phyloP scores from a whole-genome alignment of 2,113 vertebrate genomes.

The Bucco capensis region DNA sequence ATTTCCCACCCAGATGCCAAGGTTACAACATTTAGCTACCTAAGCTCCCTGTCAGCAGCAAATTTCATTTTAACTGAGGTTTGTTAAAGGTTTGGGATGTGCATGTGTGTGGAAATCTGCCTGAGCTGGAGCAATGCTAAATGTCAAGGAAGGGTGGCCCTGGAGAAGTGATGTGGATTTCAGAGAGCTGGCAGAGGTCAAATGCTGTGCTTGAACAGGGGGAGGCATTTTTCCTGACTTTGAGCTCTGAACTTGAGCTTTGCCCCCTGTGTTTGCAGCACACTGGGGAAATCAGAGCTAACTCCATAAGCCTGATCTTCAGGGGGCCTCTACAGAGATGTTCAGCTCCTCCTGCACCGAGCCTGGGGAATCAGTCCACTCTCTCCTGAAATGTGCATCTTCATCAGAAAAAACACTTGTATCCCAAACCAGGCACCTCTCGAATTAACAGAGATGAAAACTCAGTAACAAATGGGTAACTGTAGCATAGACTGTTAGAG shows the following conservation, averaged over 20 bases:
- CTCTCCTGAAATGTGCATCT: background rate
- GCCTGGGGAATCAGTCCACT: background rate
- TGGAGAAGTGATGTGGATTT: background rate
- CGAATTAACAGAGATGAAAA: background rate
- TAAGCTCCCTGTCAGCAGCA: background rate
- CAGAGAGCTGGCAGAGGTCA: background rate
- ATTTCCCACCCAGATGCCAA: background rate
- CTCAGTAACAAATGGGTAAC: background rate
- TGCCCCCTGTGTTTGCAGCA: background rate
- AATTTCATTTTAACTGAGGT: background rate
- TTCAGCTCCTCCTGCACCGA: background rate
- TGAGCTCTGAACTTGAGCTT: background rate
- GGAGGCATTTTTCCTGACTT: background rate
- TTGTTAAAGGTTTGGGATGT: background rate
- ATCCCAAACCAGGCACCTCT: background rate
- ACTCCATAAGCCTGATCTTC: background rate
- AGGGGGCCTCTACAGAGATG: background rate
- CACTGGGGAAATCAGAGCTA: background rate
- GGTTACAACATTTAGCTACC: background rate
- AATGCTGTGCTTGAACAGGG: rapidly evolving
- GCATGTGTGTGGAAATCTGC: background rate
- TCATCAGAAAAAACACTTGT: background rate
- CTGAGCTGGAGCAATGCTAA: background rate
- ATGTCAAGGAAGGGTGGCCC: background rate
- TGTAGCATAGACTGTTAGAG: background rate